These are phyloP conservation scores for Formica exsecta DNA, from an alignment of 1,140 invertebrate genomes.

Conservation along the genomic window DNA sequence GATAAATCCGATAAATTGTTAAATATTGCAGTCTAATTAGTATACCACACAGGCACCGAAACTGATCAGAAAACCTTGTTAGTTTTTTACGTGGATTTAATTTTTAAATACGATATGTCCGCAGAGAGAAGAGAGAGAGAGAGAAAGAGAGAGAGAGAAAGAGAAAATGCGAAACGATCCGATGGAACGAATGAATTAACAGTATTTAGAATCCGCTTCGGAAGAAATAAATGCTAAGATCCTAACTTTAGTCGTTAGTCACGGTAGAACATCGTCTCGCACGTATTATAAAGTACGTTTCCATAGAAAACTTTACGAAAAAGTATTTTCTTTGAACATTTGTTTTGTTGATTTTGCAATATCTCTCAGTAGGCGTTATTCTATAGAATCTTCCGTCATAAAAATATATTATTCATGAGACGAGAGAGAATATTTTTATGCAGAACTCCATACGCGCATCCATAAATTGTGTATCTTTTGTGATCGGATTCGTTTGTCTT, in stretches of 20 bases:
- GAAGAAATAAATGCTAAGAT: not conserved
- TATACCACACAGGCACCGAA: not conserved
- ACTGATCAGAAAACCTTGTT: not conserved
- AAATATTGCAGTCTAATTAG: constrained; percentile 16
- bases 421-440: constrained; percentile 55
- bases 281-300: not conserved
- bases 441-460: not conserved
- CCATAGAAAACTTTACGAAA: not conserved
- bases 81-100: not conserved
- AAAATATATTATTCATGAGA: constrained; percentile 58
- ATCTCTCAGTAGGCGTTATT: not conserved
- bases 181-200: constrained; percentile 19
- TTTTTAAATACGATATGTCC: not conserved
- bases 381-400: not conserved
- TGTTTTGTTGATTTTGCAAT: constrained; percentile 7
- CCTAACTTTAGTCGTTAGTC: not conserved
- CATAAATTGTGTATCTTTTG: constrained; percentile 9
- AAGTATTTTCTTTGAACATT: constrained; percentile 20
- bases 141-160: not conserved
- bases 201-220: not conserved
- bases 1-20: not conserved
- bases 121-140: too few relatives aligned
- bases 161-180: not conserved
- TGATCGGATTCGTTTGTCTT: constrained; percentile 11
- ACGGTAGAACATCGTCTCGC: not conserved